phyloP scores from a whole-genome alignment of 2,888 invertebrate genomes.

The Bedellia somnulentella region DNA sequence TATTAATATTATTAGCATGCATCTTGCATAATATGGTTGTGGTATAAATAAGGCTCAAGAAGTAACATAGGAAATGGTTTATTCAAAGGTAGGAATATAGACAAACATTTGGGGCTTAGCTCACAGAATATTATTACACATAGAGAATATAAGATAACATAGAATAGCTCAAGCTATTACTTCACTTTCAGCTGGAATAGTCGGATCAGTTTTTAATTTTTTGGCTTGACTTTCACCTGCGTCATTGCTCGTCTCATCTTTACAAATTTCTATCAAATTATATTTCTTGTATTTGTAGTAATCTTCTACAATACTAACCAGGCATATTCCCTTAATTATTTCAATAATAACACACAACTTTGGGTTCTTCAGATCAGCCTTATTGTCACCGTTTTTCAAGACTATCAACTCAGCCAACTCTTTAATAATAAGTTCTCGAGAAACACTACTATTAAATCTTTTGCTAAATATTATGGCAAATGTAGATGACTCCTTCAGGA shows the following conservation, averaged over 20 bases:
- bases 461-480: conserved; percentile 79
- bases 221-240: conserved; percentile 40
- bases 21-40: too few relatives aligned
- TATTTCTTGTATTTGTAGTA: conserved; percentile 81
- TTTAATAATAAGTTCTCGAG: conserved; percentile 71
- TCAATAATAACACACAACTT: conserved; percentile 81
- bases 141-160: too few relatives aligned
- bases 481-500: conserved; percentile 69
- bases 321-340: conserved; percentile 77
- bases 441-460: conserved; percentile 73
- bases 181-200: too few relatives aligned
- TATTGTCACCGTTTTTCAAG: conserved; percentile 70
- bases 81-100: too few relatives aligned
- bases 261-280: conserved; percentile 72
- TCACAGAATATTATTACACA: too few relatives aligned
- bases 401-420: conserved; percentile 72
- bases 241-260: conserved; percentile 37
- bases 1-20: too few relatives aligned
- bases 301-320: conserved; percentile 78
- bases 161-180: conserved; percentile 15
- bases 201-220: conserved; percentile 39
- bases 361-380: conserved; percentile 77
- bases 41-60: too few relatives aligned
- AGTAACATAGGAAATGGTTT: too few relatives aligned
- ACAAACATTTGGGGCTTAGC: too few relatives aligned